phyloP scores from a whole-genome alignment of 2,113 vertebrate species.

The Peromyscus californicus region DNA sequence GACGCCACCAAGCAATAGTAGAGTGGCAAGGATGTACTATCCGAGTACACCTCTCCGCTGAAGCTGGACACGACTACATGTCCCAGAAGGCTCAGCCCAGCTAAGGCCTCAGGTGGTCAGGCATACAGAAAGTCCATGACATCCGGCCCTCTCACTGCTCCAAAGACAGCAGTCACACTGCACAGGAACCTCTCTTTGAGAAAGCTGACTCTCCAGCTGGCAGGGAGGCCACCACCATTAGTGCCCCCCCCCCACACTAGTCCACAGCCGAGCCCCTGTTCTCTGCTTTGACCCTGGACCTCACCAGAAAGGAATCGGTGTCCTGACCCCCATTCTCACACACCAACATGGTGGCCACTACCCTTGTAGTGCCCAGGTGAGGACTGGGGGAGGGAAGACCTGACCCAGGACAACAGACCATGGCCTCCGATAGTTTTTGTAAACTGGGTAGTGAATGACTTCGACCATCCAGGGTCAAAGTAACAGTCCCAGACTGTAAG shows the following conservation, averaged over 20 bases:
- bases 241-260: neutral
- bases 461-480: neutral
- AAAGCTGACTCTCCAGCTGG: accelerated
- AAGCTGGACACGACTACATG: accelerated
- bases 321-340: neutral
- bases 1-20: neutral
- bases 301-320: neutral
- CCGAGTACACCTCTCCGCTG: neutral
- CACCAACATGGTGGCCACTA: accelerated
- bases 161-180: accelerated
- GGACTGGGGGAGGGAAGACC: accelerated
- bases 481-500: neutral
- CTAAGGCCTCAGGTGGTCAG: neutral
- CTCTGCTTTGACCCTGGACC: too few relatives aligned
- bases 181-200: neutral
- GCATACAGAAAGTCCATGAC: neutral
- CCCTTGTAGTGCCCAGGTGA: accelerated
- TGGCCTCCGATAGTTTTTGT: neutral
- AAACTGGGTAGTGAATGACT: accelerated
- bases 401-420: neutral
- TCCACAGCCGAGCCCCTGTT: neutral
- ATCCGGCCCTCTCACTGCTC: accelerated
- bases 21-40: neutral
- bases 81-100: accelerated
- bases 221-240: neutral